A percentile compares a stretch with the other conserved stretches of the same genome.
Evolutionary conservation across 2,113 vertebrate species (phyloP).

Genomic region (Mastomys natalensis): DNA sequence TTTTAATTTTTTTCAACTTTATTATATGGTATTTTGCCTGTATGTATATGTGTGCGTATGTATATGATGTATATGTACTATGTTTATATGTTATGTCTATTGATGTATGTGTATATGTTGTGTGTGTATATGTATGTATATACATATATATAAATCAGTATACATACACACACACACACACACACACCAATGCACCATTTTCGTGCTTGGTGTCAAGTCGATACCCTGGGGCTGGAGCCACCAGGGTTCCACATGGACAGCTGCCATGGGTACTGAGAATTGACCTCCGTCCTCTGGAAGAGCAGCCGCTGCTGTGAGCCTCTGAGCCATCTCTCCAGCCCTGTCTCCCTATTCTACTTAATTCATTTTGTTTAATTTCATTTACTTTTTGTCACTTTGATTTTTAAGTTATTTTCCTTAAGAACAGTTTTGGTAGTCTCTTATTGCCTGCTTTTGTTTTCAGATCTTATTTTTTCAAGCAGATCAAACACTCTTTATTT

Average conservation of each 20-base stretch:
- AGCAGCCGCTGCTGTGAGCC: background rate
- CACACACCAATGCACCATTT: background rate
- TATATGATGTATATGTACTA: no score
- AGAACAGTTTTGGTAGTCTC: background rate
- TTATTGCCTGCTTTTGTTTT: slow-evolving; percentile 49
- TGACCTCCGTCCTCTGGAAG: background rate
- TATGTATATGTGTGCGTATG: background rate
- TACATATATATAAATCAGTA: no score
- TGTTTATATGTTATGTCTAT: no score
- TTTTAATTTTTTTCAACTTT: background rate
- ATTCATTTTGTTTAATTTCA: slow-evolving; percentile 46
- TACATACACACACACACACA: no score
- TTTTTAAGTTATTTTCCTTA: slow-evolving; percentile 41
- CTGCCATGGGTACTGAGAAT: background rate
- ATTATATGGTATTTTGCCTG: background rate
- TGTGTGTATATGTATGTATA: no score
- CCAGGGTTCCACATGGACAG: background rate
- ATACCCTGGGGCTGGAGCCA: background rate
- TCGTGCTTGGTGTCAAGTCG: background rate
- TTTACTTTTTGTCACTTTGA: background rate
- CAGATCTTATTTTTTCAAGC: background rate
- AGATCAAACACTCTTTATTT: slow-evolving; percentile 30
- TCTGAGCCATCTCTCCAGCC: background rate
- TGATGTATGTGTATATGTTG: no score
- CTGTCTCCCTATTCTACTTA: background rate